Percentiles rank a stretch among this genome's conserved stretches.
These are phyloP conservation scores for Pelvicachromis taeniatus DNA, from an alignment of 2,113 vertebrate species.

Conservation along the genomic window DNA sequence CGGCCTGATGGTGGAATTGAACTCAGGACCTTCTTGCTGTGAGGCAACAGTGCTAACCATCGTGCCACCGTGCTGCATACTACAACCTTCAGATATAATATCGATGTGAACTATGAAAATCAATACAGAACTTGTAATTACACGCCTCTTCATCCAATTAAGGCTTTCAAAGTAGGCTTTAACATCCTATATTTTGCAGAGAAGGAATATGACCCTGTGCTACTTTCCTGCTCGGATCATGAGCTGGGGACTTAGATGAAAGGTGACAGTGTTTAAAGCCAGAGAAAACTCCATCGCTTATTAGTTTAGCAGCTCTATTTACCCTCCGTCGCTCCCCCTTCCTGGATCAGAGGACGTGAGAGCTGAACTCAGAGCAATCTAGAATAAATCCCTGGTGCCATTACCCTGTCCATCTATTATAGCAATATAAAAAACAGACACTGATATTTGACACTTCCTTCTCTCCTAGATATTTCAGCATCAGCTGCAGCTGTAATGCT, in stretches of 20 bases:
- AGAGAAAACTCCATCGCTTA: conserved; percentile 25
- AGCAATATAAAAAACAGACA: conserved; percentile 3
- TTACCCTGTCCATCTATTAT: conserved; percentile 18
- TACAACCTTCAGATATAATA: conserved; percentile 3
- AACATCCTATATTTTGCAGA: conserved; percentile 33
- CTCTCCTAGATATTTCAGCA: neutral
- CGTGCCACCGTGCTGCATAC: no score
- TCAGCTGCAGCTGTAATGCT: neutral
- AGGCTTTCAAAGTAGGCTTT: neutral
- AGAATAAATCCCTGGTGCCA: conserved; percentile 10
- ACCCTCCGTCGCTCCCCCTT: neutral
- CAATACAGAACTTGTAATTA: conserved; percentile 32
- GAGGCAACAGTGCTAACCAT: no score
- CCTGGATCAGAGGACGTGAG: conserved; percentile 12
- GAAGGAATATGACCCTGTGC: conserved; percentile 29
- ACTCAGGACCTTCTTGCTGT: no score
- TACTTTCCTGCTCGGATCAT: conserved; percentile 36
- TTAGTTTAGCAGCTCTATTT: conserved; percentile 39
- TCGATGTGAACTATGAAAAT: conserved; percentile 32
- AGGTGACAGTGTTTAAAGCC: conserved; percentile 61
- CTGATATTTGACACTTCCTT: conserved; percentile 13
- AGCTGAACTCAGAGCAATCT: neutral
- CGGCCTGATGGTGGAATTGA: no score
- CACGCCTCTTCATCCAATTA: neutral
- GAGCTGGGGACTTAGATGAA: conserved; percentile 48